Evolutionary conservation across 2,113 vertebrate species (phyloP).

Genomic region (Marmota monax): DNA sequence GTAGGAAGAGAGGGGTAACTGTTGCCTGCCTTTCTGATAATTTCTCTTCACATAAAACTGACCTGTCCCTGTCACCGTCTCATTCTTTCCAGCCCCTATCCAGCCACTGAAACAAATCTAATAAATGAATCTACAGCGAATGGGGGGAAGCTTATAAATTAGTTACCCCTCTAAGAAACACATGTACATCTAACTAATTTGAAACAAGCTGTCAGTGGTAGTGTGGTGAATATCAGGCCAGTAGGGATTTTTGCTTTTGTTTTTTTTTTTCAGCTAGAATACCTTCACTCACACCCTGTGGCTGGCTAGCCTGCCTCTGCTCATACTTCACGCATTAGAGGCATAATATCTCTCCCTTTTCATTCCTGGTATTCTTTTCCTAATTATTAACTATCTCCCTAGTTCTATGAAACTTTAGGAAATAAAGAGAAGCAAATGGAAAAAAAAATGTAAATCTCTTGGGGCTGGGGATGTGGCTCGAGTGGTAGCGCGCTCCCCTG

Average conservation of each 20-base stretch:
- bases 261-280: background rate
- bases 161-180: slow-evolving; percentile 8
- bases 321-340: background rate
- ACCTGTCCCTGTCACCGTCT: background rate
- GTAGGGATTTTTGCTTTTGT: background rate
- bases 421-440: slow-evolving; percentile 9
- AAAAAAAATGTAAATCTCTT: background rate
- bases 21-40: background rate
- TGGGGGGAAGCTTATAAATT: background rate
- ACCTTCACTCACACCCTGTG: background rate
- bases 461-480: too few relatives aligned
- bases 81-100: background rate
- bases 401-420: slow-evolving; percentile 25
- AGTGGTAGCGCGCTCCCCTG: too few relatives aligned
- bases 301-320: background rate
- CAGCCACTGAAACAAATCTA: background rate
- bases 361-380: background rate
- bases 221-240: background rate
- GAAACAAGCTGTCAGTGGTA: background rate
- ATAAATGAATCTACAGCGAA: slow-evolving; percentile 5
- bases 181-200: slow-evolving; percentile 39
- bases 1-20: background rate
- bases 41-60: background rate
- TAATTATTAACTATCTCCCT: background rate
- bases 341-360: background rate